Evolutionary conservation across 2,888 invertebrate species (phyloP), one percentile per base, ranked within the genome.

Genomic region (Endotricha flammealis): DNA sequence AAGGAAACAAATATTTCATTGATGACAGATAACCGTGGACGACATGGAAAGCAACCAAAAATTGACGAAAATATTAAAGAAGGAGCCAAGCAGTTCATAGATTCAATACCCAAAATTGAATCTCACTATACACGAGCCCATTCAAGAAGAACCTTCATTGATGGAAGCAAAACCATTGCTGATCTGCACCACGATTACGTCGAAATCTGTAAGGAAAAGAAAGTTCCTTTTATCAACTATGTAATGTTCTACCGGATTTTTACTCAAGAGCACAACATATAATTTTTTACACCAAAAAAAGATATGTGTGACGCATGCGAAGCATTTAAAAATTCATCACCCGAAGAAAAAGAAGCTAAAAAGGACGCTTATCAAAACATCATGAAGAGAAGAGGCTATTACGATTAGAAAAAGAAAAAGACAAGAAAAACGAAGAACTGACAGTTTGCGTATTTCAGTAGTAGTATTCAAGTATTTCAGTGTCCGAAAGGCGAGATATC

Each of bases 391-490:
- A 49, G 36, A 25, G 36, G 27, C 30, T 50, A 24, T 50, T 39
- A n/a, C 41, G 48, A 16, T 25, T 36, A 32, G 49, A 46, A 41
- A 56, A 48, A 29, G 48, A 42, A 31, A 50, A 43, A 29, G 48
- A 51, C 38, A 53, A 47, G 36, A 43, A 41, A n/a, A 29, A 45
- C 23, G 32, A 45, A 33, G 10, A 44, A 12, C 46, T 48, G 8
- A 37, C 48, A 6, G 50, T 45, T 3, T 64, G 51, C 39, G 60
- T 62, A 33, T 45, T 63, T 2, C 53, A 60, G 35, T n/a, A n/a
- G n/a, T n/a, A n/a, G n/a, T n/a, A n/a, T n/a, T n/a, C 56, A 60
- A 6, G 57, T 60, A 3, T 49, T 64, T 10, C 57, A 63, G 35
- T 57, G 53, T 28, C 58, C 65, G 1, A 58, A 56, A 44, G 58